These are phyloP conservation scores for Sinohyriopsis cumingii DNA, from an alignment of 2,888 invertebrate species.

Conservation along the genomic window DNA sequence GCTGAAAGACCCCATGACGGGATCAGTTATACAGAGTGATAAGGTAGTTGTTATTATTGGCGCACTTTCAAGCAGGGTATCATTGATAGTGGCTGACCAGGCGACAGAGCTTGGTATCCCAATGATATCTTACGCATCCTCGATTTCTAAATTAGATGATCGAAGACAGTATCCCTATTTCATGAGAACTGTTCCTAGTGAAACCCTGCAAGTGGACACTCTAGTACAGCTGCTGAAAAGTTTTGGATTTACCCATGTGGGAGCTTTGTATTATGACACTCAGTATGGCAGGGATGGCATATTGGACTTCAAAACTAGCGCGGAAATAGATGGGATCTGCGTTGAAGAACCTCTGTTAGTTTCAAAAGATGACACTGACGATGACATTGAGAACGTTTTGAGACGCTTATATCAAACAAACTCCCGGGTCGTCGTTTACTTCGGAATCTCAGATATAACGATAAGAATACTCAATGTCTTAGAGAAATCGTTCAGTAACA, in stretches of 20 bases:
- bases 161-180: constrained; percentile 49
- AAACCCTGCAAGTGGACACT: constrained; percentile 47
- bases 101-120: constrained; percentile 42
- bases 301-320: constrained; percentile 33
- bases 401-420: constrained; percentile 15
- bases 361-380: constrained; percentile 16
- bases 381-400: constrained; percentile 14
- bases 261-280: constrained; percentile 50
- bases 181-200: constrained; percentile 54
- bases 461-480: constrained; percentile 40
- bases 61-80: constrained; percentile 70
- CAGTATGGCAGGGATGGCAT: constrained; percentile 54
- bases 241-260: constrained; percentile 48
- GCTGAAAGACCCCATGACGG: constrained; percentile 25
- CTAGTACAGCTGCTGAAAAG: constrained; percentile 42
- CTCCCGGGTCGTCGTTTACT: constrained; percentile 47
- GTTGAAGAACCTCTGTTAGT: constrained; percentile 40
- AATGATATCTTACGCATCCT: constrained; percentile 52
- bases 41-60: constrained; percentile 73
- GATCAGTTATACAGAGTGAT: constrained; percentile 29
- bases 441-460: constrained; percentile 46
- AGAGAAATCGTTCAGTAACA: background rate
- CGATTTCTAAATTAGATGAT: constrained; percentile 49
- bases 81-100: constrained; percentile 42
- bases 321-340: constrained; percentile 50